Evolutionary conservation across 2,888 invertebrate species (phyloP).

Genomic region (Geotrupes spiniger): DNA sequence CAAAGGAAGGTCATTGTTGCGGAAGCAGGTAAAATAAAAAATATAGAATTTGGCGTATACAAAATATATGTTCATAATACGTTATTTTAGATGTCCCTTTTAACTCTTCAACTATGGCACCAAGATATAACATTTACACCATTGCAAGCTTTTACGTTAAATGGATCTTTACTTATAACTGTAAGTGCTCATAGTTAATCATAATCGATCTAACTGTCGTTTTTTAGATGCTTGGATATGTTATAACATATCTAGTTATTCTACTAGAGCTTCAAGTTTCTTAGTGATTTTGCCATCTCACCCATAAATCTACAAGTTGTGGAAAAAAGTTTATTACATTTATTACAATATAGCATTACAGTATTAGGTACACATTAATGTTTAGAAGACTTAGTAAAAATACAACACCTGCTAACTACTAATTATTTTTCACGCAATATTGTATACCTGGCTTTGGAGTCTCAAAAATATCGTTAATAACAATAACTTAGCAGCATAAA

Average conservation of each 20-base stretch:
- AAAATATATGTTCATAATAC: not conserved
- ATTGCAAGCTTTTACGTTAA: not conserved
- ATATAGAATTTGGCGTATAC: too few relatives aligned
- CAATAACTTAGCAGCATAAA: too few relatives aligned
- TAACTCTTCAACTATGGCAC: not conserved
- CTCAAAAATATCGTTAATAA: too few relatives aligned
- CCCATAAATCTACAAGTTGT: conserved; percentile 50
- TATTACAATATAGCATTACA: too few relatives aligned
- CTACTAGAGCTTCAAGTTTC: not conserved
- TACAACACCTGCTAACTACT: too few relatives aligned
- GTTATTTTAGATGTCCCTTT: not conserved
- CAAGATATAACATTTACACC: not conserved
- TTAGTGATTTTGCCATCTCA: not conserved
- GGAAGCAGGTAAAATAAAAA: too few relatives aligned
- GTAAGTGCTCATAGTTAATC: not conserved
- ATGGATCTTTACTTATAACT: not conserved
- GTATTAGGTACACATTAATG: too few relatives aligned
- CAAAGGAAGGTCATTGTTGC: too few relatives aligned
- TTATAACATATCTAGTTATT: not conserved
- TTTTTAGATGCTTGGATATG: not conserved
- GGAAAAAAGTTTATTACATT: too few relatives aligned
- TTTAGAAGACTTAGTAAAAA: too few relatives aligned
- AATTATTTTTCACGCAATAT: too few relatives aligned
- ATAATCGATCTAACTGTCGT: not conserved
- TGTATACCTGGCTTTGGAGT: too few relatives aligned